A percentile compares a stretch with the other conserved stretches of the same genome.
Evolutionary conservation across 1,140 invertebrate genomes (phyloP).

Genomic region (Carposina sasakii): DNA sequence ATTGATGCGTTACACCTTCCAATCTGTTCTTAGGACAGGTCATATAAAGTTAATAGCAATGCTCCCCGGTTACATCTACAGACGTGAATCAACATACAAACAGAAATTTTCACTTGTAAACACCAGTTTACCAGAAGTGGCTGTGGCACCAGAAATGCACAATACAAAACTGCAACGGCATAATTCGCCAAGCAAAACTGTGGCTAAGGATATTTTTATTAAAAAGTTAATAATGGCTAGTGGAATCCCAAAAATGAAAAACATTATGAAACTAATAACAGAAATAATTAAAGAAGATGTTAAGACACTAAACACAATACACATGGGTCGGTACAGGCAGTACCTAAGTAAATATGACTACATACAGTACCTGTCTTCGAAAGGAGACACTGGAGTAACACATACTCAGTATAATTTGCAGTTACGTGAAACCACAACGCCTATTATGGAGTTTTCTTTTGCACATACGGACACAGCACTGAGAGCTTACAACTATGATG

Average conservation of each 20-base stretch:
- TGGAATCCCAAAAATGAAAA: neutral
- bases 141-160: neutral
- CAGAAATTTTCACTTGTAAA: constrained; percentile 39
- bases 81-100: constrained; percentile 28
- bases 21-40: constrained; percentile 42
- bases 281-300: constrained; percentile 28
- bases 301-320: constrained; percentile 4
- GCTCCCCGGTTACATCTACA: constrained; percentile 12
- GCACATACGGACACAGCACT: no score
- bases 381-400: neutral
- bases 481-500: no score
- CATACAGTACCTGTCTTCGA: constrained; percentile 35
- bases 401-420: constrained; percentile 38
- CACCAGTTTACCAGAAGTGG: constrained; percentile 15
- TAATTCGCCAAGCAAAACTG: neutral
- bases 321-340: constrained; percentile 22
- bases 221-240: neutral
- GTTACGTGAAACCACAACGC: constrained; percentile 42
- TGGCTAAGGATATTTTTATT: neutral
- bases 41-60: constrained; percentile 23
- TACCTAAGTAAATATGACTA: constrained; percentile 37
- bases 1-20: constrained; percentile 9
- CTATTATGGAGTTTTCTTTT: no score
- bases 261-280: constrained; percentile 14
- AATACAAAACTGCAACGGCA: neutral